Base-by-base conservation (phyloP, 1,140 invertebrate species). In the Battus philenor region DNA sequence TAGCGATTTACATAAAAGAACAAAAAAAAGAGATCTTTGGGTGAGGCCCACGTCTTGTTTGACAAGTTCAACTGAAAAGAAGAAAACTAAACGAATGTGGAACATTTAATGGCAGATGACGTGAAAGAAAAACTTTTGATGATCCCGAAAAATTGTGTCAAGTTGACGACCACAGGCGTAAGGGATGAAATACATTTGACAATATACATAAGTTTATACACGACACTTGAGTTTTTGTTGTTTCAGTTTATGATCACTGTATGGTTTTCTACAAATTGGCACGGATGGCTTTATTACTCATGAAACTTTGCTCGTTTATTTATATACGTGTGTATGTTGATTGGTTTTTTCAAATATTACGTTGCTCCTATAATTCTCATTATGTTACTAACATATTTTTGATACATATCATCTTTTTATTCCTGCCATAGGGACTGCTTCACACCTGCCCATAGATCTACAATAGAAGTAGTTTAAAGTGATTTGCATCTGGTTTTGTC, bases 171-270 rank as follows among this genome's bases (percentile, higher is more conserved):
- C 13, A 4, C 17, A 27, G 1, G 16, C 17, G 2, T 26, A n/a
- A 22, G 15, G 16, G 11, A 4, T 6, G 4, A 41, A 41, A 29
- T 41, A 26, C 38, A 9, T 41, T 29, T 10, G 17, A 36, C 38
- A 10, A 15, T 39, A 26, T 39, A 39, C 36, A 12, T 22, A 27
- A 20, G 22, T 29, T 41, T 26, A 22, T 29, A 29, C 38, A 26
- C 38, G 38, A 29, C 26, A 27, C 38, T 41, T 27, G 38, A 41
- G 38, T 29, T 18, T 41, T 41, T 41, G 32, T 33, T 16, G 16
- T 9, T 9, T 9, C 26, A 26, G 26, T 27, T 41, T 29, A 39
- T 12, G 22, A 22, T 41, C 24, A 24, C 20, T 9, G 24, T n/a
- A 13, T 17, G 12, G 24, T 5, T 17, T 17, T 29, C 26, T 26